Percentiles rank a stretch among this genome's conserved stretches.
These are phyloP conservation scores for Epicampocera succincta DNA, from an alignment of 2,888 invertebrate genomes.

Conservation along the genomic window DNA sequence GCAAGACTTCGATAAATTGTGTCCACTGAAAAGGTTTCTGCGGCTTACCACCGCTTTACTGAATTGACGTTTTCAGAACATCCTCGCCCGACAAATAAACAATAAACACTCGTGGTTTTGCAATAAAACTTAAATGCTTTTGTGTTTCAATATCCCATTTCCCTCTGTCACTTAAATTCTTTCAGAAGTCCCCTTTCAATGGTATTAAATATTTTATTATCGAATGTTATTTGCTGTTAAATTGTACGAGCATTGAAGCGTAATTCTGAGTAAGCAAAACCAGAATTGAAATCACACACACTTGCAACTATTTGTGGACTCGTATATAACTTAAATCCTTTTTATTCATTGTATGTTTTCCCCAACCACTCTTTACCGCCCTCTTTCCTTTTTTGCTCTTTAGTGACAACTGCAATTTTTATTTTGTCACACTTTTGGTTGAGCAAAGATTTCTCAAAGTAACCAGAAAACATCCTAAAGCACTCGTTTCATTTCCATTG, in stretches of 20 bases:
- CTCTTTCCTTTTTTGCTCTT: background rate
- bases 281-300: background rate
- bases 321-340: constrained; percentile 18
- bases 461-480: too few species aligned
- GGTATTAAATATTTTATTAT: constrained; percentile 34
- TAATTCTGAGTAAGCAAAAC: background rate
- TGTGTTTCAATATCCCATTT: too few species aligned
- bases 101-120: too few species aligned
- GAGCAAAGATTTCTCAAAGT: too few species aligned
- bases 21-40: background rate
- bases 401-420: background rate
- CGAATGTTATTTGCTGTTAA: constrained; percentile 28
- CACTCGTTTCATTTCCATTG: background rate
- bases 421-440: background rate
- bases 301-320: background rate
- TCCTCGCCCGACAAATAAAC: too few species aligned
- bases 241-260: background rate
- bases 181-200: background rate
- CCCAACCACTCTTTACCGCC: too few species aligned
- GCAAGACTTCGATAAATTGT: too few species aligned
- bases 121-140: too few species aligned
- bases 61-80: too few species aligned
- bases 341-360: background rate
- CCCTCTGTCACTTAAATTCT: background rate
- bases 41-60: too few species aligned